Conservation (phyloP, 2,888 invertebrate species). For the Drosophila rellima region DNA sequence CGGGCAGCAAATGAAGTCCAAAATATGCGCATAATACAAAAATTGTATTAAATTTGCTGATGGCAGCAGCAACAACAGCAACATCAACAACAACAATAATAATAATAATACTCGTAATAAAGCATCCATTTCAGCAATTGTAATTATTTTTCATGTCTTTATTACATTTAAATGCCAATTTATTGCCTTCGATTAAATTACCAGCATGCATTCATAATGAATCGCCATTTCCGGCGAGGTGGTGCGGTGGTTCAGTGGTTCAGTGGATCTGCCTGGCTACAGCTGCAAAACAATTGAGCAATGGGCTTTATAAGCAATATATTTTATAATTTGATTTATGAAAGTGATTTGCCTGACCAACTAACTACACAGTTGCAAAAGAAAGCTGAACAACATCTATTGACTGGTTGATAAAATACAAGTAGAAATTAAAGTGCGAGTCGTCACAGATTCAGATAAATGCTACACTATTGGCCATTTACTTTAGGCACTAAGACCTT, state of each 20-base stretch:
- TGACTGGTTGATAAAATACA: constrained; percentile 9
- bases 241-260: background rate
- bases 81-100: constrained; percentile 21
- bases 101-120: constrained; percentile 55
- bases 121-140: constrained; percentile 56
- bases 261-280: constrained; percentile 7
- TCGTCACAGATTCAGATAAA: background rate
- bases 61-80: constrained; percentile 21
- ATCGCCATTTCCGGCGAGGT: constrained; percentile 44
- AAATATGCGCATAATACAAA: constrained; percentile 78
- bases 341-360: constrained; percentile 9
- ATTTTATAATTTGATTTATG: constrained; percentile 40
- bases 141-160: constrained; percentile 79
- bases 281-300: constrained; percentile 30
- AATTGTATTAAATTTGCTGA: constrained; percentile 54
- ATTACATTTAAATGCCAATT: constrained; percentile 82
- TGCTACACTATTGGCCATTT: constrained; percentile 4
- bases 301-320: constrained; percentile 32
- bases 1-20: constrained; percentile 49
- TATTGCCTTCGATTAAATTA: constrained; percentile 80
- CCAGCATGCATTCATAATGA: constrained; percentile 58
- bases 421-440: constrained; percentile 3
- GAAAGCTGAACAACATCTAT: constrained; percentile 9
- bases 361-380: constrained; percentile 17
- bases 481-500: background rate